A percentile compares a stretch with the other conserved stretches of the same genome.
Conservation (phyloP, 2,888 invertebrate genomes). For the Vandiemenella viatica region DNA sequence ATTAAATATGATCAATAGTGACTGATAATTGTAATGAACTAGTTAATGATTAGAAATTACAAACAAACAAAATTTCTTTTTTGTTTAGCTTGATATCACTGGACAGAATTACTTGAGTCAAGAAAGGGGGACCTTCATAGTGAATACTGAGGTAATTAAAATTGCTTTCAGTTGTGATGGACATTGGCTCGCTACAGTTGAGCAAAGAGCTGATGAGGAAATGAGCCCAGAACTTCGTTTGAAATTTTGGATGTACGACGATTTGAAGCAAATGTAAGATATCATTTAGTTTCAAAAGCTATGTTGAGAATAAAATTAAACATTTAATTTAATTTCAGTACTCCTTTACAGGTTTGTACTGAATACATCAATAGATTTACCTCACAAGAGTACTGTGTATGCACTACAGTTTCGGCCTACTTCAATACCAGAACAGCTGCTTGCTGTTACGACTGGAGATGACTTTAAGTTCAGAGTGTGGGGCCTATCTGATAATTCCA, state of each 20-base stretch:
- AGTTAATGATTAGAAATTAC: no score
- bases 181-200: conserved; percentile 54
- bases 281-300: no score
- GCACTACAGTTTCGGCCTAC: conserved; percentile 43
- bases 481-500: conserved; percentile 41
- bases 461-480: conserved; percentile 59
- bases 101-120: conserved; percentile 51
- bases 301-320: neutral
- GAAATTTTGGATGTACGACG: conserved; percentile 49
- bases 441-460: conserved; percentile 47
- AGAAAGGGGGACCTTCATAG: conserved; percentile 40
- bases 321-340: neutral
- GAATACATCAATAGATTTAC: conserved; percentile 57
- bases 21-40: no score
- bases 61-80: no score
- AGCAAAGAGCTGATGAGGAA: conserved; percentile 24
- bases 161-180: conserved; percentile 51
- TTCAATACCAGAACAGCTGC: conserved; percentile 28
- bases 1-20: no score
- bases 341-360: conserved; percentile 42
- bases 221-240: conserved; percentile 39
- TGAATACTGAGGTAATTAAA: conserved; percentile 48
- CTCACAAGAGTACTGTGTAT: conserved; percentile 46
- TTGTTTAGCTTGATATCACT: conserved; percentile 49
- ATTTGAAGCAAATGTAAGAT: conserved; percentile 8